These are phyloP conservation scores for Heliconius hortense DNA, from an alignment of 2,888 invertebrate species.

Conservation along the genomic window DNA sequence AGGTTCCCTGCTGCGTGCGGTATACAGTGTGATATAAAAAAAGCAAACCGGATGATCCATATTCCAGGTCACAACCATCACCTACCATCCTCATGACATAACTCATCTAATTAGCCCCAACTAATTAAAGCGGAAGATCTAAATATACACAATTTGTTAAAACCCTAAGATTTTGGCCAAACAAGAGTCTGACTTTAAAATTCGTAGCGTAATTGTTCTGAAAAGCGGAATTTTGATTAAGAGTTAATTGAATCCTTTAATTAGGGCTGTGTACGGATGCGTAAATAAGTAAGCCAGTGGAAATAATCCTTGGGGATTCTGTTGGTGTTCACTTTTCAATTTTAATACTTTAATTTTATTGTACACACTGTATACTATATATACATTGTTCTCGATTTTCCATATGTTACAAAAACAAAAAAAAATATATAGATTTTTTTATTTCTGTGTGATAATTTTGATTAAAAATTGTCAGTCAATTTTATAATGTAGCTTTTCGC, in stretches of 20 bases:
- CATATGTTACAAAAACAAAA: not conserved
- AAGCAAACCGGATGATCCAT: not conserved
- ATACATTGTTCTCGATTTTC: not conserved
- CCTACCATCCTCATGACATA: not conserved
- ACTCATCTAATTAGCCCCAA: slow-evolving; percentile 2
- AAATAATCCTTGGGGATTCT: slow-evolving; percentile 43
- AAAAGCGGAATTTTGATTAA: slow-evolving; percentile 47
- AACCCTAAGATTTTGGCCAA: slow-evolving; percentile 22
- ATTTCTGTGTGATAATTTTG: too few relatives aligned
- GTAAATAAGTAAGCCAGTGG: slow-evolving; percentile 46
- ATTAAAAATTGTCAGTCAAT: too few relatives aligned
- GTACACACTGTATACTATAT: not conserved
- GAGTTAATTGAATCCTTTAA: slow-evolving; percentile 52
- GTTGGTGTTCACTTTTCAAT: slow-evolving; percentile 40
- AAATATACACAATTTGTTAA: slow-evolving; percentile 20
- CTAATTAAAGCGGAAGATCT: slow-evolving; percentile 10
- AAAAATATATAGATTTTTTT: too few relatives aligned
- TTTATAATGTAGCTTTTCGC: too few relatives aligned
- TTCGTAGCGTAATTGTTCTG: slow-evolving; percentile 30
- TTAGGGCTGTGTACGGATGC: slow-evolving; percentile 47
- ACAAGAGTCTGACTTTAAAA: slow-evolving; percentile 30
- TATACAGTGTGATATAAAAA: not conserved
- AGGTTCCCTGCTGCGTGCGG: too few relatives aligned
- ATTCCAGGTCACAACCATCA: not conserved
- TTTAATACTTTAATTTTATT: slow-evolving; percentile 27